A percentile compares a stretch with the other conserved stretches of the same genome.
phyloP scores from a whole-genome alignment of 2,113 vertebrate genomes.

The Microtus oregoni region DNA sequence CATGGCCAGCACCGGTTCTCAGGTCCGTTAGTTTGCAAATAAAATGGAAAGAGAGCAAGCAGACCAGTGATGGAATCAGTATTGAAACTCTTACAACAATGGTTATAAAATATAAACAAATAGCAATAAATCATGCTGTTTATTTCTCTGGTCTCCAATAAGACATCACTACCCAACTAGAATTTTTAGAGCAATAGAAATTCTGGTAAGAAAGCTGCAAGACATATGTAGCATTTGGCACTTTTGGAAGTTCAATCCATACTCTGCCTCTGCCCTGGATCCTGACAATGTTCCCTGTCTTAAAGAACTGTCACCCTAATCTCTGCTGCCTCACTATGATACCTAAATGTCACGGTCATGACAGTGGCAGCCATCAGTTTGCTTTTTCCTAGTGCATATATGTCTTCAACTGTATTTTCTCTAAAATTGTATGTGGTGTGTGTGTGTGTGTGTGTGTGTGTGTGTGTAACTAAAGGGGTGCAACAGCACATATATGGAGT shows the following conservation, averaged over 20 bases:
- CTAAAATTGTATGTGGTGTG: background rate
- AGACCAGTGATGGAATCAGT: background rate
- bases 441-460: background rate
- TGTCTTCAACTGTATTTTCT: background rate
- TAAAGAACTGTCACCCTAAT: no score
- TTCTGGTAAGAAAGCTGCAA: background rate
- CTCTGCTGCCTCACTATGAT: background rate
- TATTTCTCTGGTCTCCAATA: background rate
- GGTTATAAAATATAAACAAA: background rate
- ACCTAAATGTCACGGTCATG: background rate
- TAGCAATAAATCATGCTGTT: background rate
- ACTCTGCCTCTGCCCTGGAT: background rate
- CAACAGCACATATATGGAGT: no score
- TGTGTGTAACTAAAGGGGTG: background rate
- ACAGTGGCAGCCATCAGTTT: background rate
- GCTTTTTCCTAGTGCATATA: background rate
- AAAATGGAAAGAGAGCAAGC: background rate
- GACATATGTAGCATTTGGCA: background rate
- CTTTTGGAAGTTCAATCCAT: background rate
- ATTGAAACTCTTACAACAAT: constrained; percentile 15
- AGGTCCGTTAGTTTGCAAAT: constrained; percentile 22
- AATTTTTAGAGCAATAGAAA: background rate
- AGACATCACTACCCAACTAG: background rate
- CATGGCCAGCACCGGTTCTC: background rate
- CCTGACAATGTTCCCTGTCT: background rate